Evolutionary conservation across 2,797 vertebrate genomes (phyloP), one percentile per base, ranked within the genome.

Genomic region (Gymnoscopelus braueri): DNA sequence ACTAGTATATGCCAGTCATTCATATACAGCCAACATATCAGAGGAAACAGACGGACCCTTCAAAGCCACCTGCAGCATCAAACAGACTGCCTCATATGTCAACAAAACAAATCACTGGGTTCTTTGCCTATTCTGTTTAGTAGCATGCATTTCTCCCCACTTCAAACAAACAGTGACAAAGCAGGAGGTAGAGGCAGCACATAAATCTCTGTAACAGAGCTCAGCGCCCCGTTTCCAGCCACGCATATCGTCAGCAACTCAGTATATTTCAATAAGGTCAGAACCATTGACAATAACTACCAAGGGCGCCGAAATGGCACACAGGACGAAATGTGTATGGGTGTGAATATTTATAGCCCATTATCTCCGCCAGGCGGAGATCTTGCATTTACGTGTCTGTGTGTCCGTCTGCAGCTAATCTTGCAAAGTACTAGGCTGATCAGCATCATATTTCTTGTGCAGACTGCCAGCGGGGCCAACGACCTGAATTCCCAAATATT

Each of bases 1-100:
- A 79, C 71, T 78, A 71, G 78, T 74, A 79, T 63, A 63, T 70
- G 78, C 65, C 73, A 65, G 63, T 81, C 69, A 63, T 29, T 58
- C 6, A 32, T 32, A 75, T 64, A 58, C 56, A 63, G 64, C 35
- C 52, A 55, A 64, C 60, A 55, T 44, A 59, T n/a, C 29, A n/a
- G 39, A 44, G 39, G 8, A 59, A 57, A 26, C 14, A 44, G 64
- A 29, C 26, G 51, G 68, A 61, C 19, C 52, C 57, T 66, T 61
- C 47, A 56, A 50, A 74, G 63, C 26, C 61, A 61, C 49, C 19
- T 12, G 35, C 59, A 48, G 5, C 44, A 49, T 44, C 13, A 52
- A 60, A 61, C 15, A 32, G 14, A 49, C 39, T 13, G 24, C 10
- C 32, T 60, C 32, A 14, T 48, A 47, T 29, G 48, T 61, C 59